These are phyloP conservation scores for Volucella bombylans DNA, from an alignment of 2,888 invertebrate genomes.

Conservation along the genomic window DNA sequence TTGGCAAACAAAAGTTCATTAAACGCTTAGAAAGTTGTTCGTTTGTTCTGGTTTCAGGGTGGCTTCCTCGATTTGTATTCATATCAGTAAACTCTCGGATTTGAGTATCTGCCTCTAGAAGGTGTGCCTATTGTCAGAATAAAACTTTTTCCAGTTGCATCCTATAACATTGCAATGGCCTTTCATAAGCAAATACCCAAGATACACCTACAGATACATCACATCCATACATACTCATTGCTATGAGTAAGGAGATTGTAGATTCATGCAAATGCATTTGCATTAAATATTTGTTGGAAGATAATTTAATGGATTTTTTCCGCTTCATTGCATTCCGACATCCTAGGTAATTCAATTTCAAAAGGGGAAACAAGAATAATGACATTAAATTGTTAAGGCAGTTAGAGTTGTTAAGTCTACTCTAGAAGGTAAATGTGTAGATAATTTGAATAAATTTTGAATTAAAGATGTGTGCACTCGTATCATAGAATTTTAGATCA, in stretches of 20 bases:
- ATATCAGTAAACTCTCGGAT: conserved; percentile 31
- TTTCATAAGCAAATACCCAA: not conserved
- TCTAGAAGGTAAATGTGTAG: too few species aligned
- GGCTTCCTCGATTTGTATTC: conserved; percentile 61
- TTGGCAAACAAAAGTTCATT: conserved; percentile 57
- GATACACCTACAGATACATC: not conserved
- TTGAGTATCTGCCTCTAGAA: conserved; percentile 29
- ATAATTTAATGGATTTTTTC: conserved; percentile 36
- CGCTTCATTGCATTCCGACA: conserved; percentile 28
- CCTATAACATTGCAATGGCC: conserved; percentile 3
- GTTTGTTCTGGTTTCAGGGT: conserved; percentile 48
- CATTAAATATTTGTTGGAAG: conserved; percentile 12
- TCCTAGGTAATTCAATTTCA: conserved; percentile 12
- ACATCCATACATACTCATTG: too few species aligned
- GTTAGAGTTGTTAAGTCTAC: too few species aligned
- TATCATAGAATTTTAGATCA: too few species aligned
- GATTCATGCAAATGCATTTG: not conserved
- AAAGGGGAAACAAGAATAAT: conserved; percentile 9
- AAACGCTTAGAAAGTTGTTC: conserved; percentile 49
- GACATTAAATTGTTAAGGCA: conserved; percentile 1
- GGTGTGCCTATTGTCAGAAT: conserved; percentile 33
- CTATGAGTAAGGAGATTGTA: too few species aligned
- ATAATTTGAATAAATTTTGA: too few species aligned
- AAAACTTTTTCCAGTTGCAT: conserved; percentile 32
- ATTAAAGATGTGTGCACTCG: too few species aligned